These are phyloP conservation scores for Platichthys flesus DNA, from an alignment of 2,113 vertebrate genomes.

Conservation along the genomic window DNA sequence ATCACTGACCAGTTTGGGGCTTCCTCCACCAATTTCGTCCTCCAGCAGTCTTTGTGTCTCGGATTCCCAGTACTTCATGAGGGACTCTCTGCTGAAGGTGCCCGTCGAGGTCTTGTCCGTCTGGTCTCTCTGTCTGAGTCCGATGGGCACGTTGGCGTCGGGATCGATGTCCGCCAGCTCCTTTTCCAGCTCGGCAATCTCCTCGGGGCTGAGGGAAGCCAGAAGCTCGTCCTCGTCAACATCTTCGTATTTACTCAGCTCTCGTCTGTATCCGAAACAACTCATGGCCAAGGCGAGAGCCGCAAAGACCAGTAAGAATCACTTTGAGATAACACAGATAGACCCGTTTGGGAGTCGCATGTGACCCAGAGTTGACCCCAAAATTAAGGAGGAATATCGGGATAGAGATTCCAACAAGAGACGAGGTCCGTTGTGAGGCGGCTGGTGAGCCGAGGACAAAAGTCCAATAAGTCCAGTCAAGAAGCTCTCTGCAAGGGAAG, in stretches of 20 bases:
- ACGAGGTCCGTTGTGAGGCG: constrained; percentile 14
- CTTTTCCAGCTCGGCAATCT: constrained; percentile 94
- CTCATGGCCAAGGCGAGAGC: constrained; percentile 83
- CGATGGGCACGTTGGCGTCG: constrained; percentile 89
- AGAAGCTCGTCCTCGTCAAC: constrained; percentile 98
- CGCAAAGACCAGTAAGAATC: not conserved
- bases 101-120: constrained; percentile 95
- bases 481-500: not conserved
- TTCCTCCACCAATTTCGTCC: constrained; percentile 84
- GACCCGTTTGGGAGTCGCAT: not conserved
- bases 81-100: constrained; percentile 93
- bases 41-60: constrained; percentile 94
- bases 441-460: constrained; percentile 18
- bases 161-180: constrained; percentile 95
- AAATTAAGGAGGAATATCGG: not conserved
- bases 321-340: not conserved
- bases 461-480: not conserved
- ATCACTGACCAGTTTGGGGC: constrained; percentile 76
- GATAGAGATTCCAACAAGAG: constrained; percentile 9
- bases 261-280: constrained; percentile 94
- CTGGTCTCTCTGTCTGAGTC: constrained; percentile 93
- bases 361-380: not conserved
- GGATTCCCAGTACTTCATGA: constrained; percentile 97
- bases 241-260: constrained; percentile 97
- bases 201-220: constrained; percentile 92